Conservation (phyloP, 2,797 vertebrate species). For the Hydrolagus colliei region DNA sequence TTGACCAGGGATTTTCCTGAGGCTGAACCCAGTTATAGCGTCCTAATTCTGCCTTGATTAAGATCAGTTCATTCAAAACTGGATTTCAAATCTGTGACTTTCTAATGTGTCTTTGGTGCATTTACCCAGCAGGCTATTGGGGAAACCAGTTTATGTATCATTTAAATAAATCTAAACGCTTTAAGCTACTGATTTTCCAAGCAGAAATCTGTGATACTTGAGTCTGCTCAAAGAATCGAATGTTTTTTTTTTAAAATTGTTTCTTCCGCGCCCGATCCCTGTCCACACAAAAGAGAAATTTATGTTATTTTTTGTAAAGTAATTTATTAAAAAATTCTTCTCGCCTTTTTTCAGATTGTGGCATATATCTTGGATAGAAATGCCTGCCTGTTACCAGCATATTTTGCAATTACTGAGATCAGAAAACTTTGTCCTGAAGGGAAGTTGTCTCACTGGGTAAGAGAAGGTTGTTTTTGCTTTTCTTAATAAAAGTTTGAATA, state of each 20-base stretch:
- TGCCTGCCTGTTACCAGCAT: constrained; percentile 90
- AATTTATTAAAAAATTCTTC: background rate
- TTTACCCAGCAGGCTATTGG: too few relatives aligned
- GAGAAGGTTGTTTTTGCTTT: constrained; percentile 30
- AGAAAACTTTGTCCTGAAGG: constrained; percentile 95
- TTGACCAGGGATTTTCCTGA: too few relatives aligned
- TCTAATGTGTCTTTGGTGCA: too few relatives aligned
- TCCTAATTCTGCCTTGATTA: too few relatives aligned
- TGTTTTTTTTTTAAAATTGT: too few relatives aligned
- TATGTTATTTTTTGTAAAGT: too few relatives aligned
- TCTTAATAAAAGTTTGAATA: background rate
- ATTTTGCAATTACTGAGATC: constrained; percentile 94
- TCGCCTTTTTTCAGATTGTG: constrained; percentile 67
- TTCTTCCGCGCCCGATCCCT: background rate
- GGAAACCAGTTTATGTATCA: background rate
- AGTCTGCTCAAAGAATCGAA: background rate
- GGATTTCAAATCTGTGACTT: too few relatives aligned
- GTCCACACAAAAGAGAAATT: too few relatives aligned
- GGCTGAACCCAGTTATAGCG: too few relatives aligned
- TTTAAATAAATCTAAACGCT: background rate
- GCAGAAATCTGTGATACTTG: background rate
- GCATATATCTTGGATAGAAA: constrained; percentile 96
- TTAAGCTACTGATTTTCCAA: background rate
- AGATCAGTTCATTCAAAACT: too few relatives aligned
- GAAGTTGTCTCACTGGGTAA: constrained; percentile 92